Percentiles rank a stretch among this genome's conserved stretches.
Conservation (phyloP, 2,888 invertebrate genomes). For the Shargacucullia verbasci region DNA sequence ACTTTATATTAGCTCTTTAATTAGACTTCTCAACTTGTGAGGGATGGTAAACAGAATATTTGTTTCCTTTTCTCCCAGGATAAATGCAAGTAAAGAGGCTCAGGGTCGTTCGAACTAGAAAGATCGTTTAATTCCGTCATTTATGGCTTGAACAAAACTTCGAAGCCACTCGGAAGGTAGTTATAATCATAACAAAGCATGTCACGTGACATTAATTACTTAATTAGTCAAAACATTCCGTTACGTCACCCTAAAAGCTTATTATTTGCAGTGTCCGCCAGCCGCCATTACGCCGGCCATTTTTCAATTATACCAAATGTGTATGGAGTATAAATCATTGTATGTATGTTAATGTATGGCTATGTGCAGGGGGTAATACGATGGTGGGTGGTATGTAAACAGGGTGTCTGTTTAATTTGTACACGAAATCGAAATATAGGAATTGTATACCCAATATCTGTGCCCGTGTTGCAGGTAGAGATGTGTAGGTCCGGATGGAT, state of each 20-base stretch:
- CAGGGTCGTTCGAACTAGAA: too few species aligned
- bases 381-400: slow-evolving; percentile 61
- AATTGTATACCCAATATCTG: slow-evolving; percentile 70
- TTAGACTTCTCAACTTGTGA: too few species aligned
- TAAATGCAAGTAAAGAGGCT: too few species aligned
- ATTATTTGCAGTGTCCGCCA: slow-evolving; percentile 79
- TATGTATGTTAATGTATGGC: slow-evolving; percentile 60
- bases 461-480: slow-evolving; percentile 69
- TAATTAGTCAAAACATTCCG: slow-evolving; percentile 58
- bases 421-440: slow-evolving; percentile 79
- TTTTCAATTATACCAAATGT: slow-evolving; percentile 89
- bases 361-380: slow-evolving; percentile 34
- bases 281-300: slow-evolving; percentile 80
- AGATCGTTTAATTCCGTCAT: too few species aligned
- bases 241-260: slow-evolving; percentile 69
- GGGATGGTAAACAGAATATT: too few species aligned
- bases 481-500: too few species aligned
- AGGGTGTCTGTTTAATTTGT: slow-evolving; percentile 84
- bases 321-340: slow-evolving; percentile 84
- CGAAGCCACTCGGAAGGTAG: too few species aligned
- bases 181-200: slow-evolving; percentile 30
- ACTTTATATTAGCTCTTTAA: too few species aligned
- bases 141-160: too few species aligned
- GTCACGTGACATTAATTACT: slow-evolving; percentile 53
- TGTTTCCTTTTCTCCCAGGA: too few species aligned